Percentiles rank a stretch among this genome's conserved stretches.
Evolutionary conservation across 2,113 vertebrate species (phyloP).

Genomic region (Seriola aureovittata): DNA sequence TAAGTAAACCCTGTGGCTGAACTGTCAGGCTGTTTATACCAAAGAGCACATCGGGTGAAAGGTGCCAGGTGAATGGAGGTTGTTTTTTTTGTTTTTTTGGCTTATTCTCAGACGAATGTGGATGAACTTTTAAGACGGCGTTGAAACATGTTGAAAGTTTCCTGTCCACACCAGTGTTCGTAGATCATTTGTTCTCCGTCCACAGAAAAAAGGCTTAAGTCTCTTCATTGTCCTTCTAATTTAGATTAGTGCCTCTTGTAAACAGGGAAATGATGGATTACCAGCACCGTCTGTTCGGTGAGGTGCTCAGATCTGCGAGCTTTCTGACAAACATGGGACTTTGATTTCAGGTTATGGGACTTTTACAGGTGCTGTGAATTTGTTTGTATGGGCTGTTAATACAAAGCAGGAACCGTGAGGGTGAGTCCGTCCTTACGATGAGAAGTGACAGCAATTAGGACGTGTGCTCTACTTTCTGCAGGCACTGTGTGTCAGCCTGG

Average conservation of each 20-base stretch:
- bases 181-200: slow-evolving; percentile 2
- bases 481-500: neutral
- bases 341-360: neutral
- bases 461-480: neutral
- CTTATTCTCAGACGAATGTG: neutral
- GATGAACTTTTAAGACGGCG: neutral
- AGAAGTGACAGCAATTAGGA: neutral
- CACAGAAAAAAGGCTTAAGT: slow-evolving; percentile 9
- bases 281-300: slow-evolving; percentile 10
- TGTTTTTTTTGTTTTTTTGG: neutral
- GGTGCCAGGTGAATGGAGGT: neutral
- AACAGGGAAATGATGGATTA: slow-evolving; percentile 43
- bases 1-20: neutral
- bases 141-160: neutral
- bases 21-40: neutral
- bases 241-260: slow-evolving; percentile 17
- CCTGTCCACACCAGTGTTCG: neutral
- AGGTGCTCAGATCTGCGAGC: neutral
- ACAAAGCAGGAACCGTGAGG: slow-evolving; percentile 4
- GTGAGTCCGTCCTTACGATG: neutral
- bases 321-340: neutral
- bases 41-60: neutral
- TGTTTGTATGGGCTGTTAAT: neutral
- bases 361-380: neutral
- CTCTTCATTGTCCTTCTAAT: neutral